Conservation (phyloP, 92 coral and sea anemone species). For the Porites lobata region DNA sequence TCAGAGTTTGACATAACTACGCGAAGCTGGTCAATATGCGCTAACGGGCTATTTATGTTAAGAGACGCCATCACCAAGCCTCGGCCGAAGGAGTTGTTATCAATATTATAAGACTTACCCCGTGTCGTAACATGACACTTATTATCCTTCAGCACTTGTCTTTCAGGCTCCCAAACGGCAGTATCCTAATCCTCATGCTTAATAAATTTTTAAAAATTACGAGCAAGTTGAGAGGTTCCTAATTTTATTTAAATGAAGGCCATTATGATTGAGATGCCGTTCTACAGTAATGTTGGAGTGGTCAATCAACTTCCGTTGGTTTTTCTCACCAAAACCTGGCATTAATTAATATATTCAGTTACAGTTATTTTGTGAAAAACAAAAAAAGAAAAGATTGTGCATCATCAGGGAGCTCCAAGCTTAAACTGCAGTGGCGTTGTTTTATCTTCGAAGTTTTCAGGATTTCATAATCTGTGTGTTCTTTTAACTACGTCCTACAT, state of each 20-base stretch:
- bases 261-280: slow-evolving; percentile 62
- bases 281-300: slow-evolving; percentile 52
- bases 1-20: slow-evolving; percentile 32
- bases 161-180: slow-evolving; percentile 65
- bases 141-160: neutral
- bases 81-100: slow-evolving; percentile 18
- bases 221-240: slow-evolving; percentile 62
- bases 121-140: neutral
- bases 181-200: slow-evolving; percentile 36
- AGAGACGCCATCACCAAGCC: slow-evolving; percentile 29
- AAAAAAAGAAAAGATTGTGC: too few relatives aligned
- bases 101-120: neutral
- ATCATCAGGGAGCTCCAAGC: too few relatives aligned
- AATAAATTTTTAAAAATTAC: slow-evolving; percentile 30
- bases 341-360: too few relatives aligned
- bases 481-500: too few relatives aligned
- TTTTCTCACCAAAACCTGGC: too few relatives aligned
- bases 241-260: slow-evolving; percentile 57
- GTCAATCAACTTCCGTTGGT: slow-evolving; percentile 54
- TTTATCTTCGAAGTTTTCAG: too few relatives aligned
- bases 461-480: too few relatives aligned
- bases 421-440: too few relatives aligned
- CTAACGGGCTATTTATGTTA: slow-evolving; percentile 50
- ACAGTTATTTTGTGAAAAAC: too few relatives aligned
- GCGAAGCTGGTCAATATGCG: slow-evolving; percentile 58